Percentiles rank a stretch among this genome's conserved stretches.
These are phyloP conservation scores for Ceyx cyanopectus DNA, from an alignment of 2,113 vertebrate species.

Conservation along the genomic window DNA sequence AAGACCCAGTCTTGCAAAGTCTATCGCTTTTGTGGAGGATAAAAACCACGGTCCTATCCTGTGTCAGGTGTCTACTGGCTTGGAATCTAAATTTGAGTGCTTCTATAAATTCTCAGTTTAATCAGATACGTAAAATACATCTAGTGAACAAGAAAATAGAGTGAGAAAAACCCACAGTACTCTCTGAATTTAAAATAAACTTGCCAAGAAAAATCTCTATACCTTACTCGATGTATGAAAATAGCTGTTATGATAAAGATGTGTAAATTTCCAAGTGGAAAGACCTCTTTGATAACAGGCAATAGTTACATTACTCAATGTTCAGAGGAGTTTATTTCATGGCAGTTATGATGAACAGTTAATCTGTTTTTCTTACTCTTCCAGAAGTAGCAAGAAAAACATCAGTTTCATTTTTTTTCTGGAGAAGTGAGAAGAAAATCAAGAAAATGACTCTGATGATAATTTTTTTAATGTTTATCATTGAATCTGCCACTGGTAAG, in stretches of 20 bases:
- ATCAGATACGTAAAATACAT: not conserved
- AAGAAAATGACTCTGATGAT: constrained; percentile 41
- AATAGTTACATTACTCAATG: not conserved
- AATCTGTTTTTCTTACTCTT: not conserved
- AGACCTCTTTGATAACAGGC: not conserved
- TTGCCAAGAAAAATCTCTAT: not conserved
- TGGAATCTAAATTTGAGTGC: not conserved
- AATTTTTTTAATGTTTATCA: constrained; percentile 14
- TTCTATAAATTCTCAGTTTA: not conserved
- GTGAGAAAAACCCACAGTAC: not conserved
- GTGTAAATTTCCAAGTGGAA: not conserved
- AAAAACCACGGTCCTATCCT: not conserved
- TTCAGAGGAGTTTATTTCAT: not conserved
- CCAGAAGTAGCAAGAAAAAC: not conserved
- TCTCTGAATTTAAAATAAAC: not conserved
- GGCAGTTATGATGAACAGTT: not conserved
- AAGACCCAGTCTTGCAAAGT: not conserved
- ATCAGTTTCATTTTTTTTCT: not conserved
- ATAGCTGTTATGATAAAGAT: not conserved
- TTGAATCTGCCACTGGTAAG: constrained; percentile 43
- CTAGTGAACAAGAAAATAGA: not conserved
- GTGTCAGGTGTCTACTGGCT: not conserved
- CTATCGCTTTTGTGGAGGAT: not conserved
- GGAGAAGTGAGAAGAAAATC: not conserved
- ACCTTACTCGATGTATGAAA: not conserved